phyloP scores from a whole-genome alignment of 1,140 invertebrate genomes.

The Temnothorax nylanderi region DNA sequence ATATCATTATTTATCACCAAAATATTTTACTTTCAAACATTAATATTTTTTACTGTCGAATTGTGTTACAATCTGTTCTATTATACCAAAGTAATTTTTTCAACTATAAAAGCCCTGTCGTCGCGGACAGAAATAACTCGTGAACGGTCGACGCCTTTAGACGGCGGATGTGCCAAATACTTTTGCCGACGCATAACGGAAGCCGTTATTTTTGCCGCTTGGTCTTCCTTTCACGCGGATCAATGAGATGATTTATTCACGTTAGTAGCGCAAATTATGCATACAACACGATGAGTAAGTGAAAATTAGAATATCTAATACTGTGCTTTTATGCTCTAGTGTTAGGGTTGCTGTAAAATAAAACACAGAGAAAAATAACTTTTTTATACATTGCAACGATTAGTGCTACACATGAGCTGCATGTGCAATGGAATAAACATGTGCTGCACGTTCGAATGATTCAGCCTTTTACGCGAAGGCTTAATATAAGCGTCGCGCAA shows the following conservation, averaged over 20 bases:
- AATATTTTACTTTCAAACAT: neutral
- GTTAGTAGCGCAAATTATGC: neutral
- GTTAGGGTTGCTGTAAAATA: neutral
- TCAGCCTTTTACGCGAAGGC: slow-evolving; percentile 38
- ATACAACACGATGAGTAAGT: slow-evolving; percentile 3
- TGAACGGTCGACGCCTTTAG: slow-evolving; percentile 57
- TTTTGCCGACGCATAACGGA: slow-evolving; percentile 59
- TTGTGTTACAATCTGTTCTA: neutral
- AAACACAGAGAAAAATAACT: neutral
- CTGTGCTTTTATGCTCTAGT: neutral
- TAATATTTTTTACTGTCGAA: neutral
- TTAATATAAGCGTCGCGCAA: slow-evolving; percentile 33
- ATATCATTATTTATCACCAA: neutral
- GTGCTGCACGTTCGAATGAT: slow-evolving; percentile 14
- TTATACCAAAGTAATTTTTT: slow-evolving; percentile 11
- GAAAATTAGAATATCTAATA: neutral
- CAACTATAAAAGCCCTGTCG: neutral
- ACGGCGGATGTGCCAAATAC: slow-evolving; percentile 71
- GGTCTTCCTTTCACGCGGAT: slow-evolving; percentile 11
- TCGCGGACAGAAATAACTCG: slow-evolving; percentile 41
- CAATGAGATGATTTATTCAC: slow-evolving; percentile 59
- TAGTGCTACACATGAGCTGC: neutral
- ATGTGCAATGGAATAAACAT: slow-evolving; percentile 3
- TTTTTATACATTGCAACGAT: neutral
- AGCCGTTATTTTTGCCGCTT: slow-evolving; percentile 63